Base-by-base conservation (phyloP, 30 jellyfish, hydroid and myxozoan genomes). In the Hydractinia symbiolongicarpus region DNA sequence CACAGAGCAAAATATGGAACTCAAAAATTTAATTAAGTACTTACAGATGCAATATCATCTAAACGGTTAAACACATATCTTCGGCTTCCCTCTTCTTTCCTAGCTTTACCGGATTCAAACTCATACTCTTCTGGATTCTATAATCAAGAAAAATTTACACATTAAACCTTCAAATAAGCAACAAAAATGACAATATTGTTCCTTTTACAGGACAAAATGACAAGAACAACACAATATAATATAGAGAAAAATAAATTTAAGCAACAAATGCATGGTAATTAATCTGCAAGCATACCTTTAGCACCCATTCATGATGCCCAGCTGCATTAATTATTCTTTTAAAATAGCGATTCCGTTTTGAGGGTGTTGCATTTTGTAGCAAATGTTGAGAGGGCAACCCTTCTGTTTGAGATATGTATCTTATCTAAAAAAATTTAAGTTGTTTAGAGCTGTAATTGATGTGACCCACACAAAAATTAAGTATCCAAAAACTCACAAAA, bases 311-410 rank as follows among this genome's bases (percentile, higher is more conserved):
- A 75, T 79, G 78, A 50, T 83, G 95, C 19, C 98, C 95, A 74
- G 56, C 75, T 16, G 82, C 71, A 72, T 86, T 87, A 82, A 86
- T 54, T 68, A 82, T 77, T 61, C 94, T 78, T 66, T 91, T 88
- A 55, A 91, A 91, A 66, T 91, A 91, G 19, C 98, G 79, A 66
- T 91, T 91, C 56, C 98, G 89, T 78, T 91, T 91, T 21, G 96
- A 82, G 8, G 98, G 95, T 44, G 95, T 76, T 79, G 98, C 95
- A 20, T 86, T 77, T 72, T 86, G 96, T 80, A 91, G 82, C 30
- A 91, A 81, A 55, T 88, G 84, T 72, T 91, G 98, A 30, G 95
- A 87, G 21, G 98, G 98, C 75, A 82, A 89, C 7, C 98, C 98
- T 74, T 91, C 98, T 14, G 98, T 91, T 79, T 91, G 98, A 30